phyloP scores from a whole-genome alignment of 2,888 invertebrate species.

The Lasioglossum vierecki region DNA sequence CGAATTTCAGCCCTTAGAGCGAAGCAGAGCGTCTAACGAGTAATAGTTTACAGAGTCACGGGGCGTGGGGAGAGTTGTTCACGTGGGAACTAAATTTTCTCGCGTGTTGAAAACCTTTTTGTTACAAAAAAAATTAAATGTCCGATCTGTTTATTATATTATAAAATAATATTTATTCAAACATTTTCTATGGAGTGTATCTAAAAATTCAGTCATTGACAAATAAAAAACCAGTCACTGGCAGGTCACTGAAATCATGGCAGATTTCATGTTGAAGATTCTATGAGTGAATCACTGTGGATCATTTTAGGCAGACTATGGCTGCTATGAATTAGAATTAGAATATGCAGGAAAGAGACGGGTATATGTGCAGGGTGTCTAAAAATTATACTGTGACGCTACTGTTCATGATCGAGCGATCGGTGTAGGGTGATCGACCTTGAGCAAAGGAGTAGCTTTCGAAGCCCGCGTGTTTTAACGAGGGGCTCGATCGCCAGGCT shows the following conservation, averaged over 20 bases:
- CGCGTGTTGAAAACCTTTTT: background rate
- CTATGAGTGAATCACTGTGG: background rate
- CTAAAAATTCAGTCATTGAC: background rate
- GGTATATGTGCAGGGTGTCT: too few species aligned
- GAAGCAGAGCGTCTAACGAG: background rate
- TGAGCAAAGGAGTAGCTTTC: background rate
- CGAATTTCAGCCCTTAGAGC: constrained; percentile 1
- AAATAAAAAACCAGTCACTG: background rate
- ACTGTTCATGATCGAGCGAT: background rate
- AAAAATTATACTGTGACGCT: background rate
- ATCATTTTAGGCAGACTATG: background rate
- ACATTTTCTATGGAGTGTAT: background rate
- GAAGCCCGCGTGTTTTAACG: constrained; percentile 24
- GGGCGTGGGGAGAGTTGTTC: background rate
- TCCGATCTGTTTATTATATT: too few species aligned
- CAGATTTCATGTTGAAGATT: background rate
- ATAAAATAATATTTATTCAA: background rate
- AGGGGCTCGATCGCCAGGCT: constrained; percentile 28
- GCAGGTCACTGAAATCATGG: background rate
- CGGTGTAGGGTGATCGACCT: constrained; percentile 9
- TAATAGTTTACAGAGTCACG: background rate
- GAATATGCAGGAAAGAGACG: background rate
- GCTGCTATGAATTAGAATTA: background rate
- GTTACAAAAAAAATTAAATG: too few species aligned
- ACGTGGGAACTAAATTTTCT: background rate